Evolutionary conservation across 2,888 invertebrate genomes (phyloP).

Genomic region (Amorpha juglandis): DNA sequence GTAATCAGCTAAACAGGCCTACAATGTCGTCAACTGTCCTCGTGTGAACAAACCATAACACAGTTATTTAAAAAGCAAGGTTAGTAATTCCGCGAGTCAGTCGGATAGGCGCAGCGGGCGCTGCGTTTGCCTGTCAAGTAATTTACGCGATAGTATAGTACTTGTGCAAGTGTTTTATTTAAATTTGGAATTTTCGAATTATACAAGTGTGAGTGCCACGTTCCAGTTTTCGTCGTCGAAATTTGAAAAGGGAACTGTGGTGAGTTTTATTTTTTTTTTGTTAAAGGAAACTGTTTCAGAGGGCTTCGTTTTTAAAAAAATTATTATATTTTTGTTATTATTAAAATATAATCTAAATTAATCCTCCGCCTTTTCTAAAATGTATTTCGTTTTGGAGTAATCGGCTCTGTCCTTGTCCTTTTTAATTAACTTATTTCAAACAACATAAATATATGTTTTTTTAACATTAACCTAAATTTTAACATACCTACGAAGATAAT

Average conservation of each 20-base stretch:
- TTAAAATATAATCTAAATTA: no score
- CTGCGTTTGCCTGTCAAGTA: constrained; percentile 65
- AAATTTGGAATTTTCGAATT: constrained; percentile 50
- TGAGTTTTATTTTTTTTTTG: constrained; percentile 35
- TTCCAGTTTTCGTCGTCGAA: constrained; percentile 51
- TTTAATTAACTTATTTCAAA: no score
- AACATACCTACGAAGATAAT: no score
- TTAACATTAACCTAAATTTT: no score
- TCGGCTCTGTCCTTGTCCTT: no score
- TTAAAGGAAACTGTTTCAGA: neutral
- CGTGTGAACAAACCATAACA: constrained; percentile 28
- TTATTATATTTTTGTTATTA: neutral
- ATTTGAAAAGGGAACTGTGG: constrained; percentile 47
- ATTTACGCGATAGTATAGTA: constrained; percentile 61
- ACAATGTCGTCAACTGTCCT: neutral
- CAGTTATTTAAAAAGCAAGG: constrained; percentile 57
- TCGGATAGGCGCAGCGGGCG: constrained; percentile 56
- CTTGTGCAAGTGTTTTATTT: constrained; percentile 54
- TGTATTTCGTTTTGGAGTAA: no score
- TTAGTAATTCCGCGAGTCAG: constrained; percentile 48
- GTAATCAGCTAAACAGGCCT: neutral
- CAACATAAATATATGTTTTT: no score
- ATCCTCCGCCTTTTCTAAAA: no score
- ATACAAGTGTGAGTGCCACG: constrained; percentile 56
- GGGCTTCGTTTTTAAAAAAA: neutral